phyloP scores from a whole-genome alignment of 2,797 vertebrate genomes.

The Mergus octosetaceus region DNA sequence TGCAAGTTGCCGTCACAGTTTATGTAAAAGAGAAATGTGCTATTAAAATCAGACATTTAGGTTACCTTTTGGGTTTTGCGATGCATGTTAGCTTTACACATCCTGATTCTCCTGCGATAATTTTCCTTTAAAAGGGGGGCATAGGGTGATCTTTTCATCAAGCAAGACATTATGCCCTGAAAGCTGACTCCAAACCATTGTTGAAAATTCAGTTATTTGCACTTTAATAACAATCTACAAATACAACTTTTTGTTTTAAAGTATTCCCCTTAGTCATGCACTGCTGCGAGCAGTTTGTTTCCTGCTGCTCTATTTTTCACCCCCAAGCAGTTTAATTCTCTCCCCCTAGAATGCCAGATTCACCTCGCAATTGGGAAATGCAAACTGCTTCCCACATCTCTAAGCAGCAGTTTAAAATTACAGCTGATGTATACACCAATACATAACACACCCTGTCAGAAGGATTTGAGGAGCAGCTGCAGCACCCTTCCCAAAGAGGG shows the following conservation, averaged over 20 bases:
- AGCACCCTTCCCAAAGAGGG: background rate
- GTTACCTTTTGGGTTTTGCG: slow-evolving; percentile 95
- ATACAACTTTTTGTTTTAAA: slow-evolving; percentile 74
- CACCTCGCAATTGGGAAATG: background rate
- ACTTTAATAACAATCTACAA: slow-evolving; percentile 85
- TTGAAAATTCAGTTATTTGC: slow-evolving; percentile 93
- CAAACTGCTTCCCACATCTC: background rate
- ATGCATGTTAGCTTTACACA: slow-evolving; percentile 97
- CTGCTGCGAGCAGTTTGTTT: slow-evolving; percentile 70
- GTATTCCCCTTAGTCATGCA: slow-evolving; percentile 71
- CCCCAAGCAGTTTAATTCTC: slow-evolving; percentile 78
- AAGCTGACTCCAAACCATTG: slow-evolving; percentile 93
- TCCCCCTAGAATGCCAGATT: slow-evolving; percentile 22
- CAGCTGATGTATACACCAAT: background rate
- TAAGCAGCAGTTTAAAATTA: background rate
- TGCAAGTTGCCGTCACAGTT: slow-evolving; percentile 89
- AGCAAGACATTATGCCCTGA: slow-evolving; percentile 87
- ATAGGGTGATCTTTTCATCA: slow-evolving; percentile 90
- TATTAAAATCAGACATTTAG: slow-evolving; percentile 96
- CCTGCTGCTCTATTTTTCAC: slow-evolving; percentile 78
- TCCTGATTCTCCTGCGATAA: slow-evolving; percentile 97
- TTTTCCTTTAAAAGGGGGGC: slow-evolving; percentile 91
- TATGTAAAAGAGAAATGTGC: slow-evolving; percentile 91
- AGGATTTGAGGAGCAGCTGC: slow-evolving; percentile 14
- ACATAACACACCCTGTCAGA: background rate